Conservation (phyloP, 2,888 invertebrate species). For the Tethea ocularis region DNA sequence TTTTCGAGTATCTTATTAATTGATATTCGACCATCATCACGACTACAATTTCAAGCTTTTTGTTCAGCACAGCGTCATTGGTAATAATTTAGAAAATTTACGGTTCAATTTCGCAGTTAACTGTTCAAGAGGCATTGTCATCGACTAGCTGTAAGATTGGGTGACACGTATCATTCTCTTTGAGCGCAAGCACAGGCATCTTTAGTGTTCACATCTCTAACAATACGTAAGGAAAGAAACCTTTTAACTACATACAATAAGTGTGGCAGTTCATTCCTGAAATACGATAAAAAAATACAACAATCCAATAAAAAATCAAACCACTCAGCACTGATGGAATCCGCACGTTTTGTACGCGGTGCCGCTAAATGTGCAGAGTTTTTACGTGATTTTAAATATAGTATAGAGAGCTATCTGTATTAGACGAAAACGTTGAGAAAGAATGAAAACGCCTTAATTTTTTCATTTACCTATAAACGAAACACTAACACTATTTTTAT, state of each 20-base stretch:
- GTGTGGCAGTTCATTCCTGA: background rate
- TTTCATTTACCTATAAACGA: background rate
- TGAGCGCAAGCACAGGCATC: background rate
- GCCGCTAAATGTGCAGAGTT: background rate
- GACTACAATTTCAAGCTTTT: background rate
- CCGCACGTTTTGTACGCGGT: constrained; percentile 5
- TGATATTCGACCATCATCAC: background rate
- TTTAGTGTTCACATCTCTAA: background rate
- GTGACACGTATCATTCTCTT: constrained; percentile 1
- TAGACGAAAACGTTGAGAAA: background rate
- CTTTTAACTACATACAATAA: constrained; percentile 1
- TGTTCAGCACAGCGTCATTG: background rate
- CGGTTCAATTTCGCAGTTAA: background rate
- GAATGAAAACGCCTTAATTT: background rate
- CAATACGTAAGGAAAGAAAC: constrained; percentile 2
- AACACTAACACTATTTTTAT: background rate
- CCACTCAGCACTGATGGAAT: background rate
- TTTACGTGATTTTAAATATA: constrained; percentile 4
- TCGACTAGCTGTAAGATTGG: background rate
- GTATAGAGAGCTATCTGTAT: background rate
- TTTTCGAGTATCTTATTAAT: background rate
- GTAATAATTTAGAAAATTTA: background rate
- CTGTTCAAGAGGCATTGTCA: background rate
- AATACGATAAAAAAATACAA: background rate
- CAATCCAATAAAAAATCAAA: background rate